Base-by-base conservation (phyloP, 2,888 invertebrate genomes). In the Eupithecia abbreviata region DNA sequence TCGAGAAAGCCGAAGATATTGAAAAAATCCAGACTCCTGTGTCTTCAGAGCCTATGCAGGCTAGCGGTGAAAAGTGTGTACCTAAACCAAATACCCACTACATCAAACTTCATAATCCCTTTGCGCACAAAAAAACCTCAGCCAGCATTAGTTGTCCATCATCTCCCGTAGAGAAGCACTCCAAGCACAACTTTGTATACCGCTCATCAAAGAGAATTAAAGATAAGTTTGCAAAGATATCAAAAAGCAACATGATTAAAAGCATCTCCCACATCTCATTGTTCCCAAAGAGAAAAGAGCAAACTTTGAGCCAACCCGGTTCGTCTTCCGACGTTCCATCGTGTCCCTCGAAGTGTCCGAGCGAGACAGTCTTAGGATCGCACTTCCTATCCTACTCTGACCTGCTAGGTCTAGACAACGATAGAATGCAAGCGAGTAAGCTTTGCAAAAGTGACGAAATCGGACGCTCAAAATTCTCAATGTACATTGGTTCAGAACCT, bases 361-460 rank as follows among this genome's bases (percentile, higher is more conserved):
- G 95, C 72, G 93, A 93, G 12, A 96, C 95, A 1, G 96, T 96
- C 1, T 86, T 96, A 81, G 96, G 96, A 18, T 94, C 95, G 76
- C 94, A 95, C 4, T 96, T 96, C 83, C 87, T 95, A 43, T 95
- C 95, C 12, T 94, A 92, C 78, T 91, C 90, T 41, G 95, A 95
- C 82, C 85, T 95, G 71, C 84, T 94, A 58, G 90, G 87, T 77
- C 86, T 94, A 77, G 93, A 93, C 79, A 90, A 91, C 81, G 91
- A 92, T 42, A 86, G 85, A 47, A 82, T 89, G 9, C 85, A 89
- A 77, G 86, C 84, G 3, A 87, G 87, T 69, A 89, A 90, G 79
- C 85, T 91, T 67, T 90, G 91, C 74, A 92, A 89, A 83, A 92
- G 91, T 72, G 92, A 93, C 72, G 93, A 94, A 80, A 84, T 91